Evolutionary conservation across 2,888 invertebrate species (phyloP).

Genomic region (Ochropacha duplaris): DNA sequence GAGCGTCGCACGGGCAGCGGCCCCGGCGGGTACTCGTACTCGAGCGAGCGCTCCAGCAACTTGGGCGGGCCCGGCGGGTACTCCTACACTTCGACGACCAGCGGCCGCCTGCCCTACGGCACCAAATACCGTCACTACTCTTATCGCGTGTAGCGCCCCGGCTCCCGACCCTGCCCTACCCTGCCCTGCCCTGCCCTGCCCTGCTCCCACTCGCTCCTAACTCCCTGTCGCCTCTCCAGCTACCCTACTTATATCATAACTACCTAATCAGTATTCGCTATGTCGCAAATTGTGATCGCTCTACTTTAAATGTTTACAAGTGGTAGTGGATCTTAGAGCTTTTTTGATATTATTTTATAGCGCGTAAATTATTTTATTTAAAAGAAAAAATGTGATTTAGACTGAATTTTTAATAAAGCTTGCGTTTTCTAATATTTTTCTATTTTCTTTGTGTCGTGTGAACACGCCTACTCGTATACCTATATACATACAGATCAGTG

Average conservation of each 20-base stretch:
- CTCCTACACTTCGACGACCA: constrained; percentile 90
- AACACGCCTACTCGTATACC: constrained; percentile 40
- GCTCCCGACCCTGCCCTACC: constrained; percentile 43
- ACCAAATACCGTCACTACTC: constrained; percentile 93
- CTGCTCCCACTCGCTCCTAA: constrained; percentile 20
- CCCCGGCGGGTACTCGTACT: constrained; percentile 90
- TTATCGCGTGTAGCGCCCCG: constrained; percentile 88
- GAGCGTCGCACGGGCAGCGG: constrained; percentile 88
- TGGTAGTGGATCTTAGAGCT: constrained; percentile 64
- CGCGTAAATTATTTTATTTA: constrained; percentile 56
- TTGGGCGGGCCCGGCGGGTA: constrained; percentile 92
- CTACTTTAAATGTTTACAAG: constrained; percentile 69
- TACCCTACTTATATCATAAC: constrained; percentile 33
- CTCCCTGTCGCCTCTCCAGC: constrained; percentile 19
- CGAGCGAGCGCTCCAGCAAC: constrained; percentile 88
- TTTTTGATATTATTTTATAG: constrained; percentile 62
- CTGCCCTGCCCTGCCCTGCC: constrained; percentile 33
- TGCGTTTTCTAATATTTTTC: constrained; percentile 69
- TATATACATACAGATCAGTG: constrained; percentile 56
- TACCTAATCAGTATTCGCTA: constrained; percentile 78
- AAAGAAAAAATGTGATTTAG: constrained; percentile 65
- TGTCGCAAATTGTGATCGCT: constrained; percentile 69
- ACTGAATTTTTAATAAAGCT: constrained; percentile 82
- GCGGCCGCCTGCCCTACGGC: constrained; percentile 92
- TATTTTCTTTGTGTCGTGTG: constrained; percentile 64